Percentiles rank a stretch among this genome's conserved stretches.
phyloP scores from a whole-genome alignment of 2,113 vertebrate genomes.

The Odontesthes bonariensis region DNA sequence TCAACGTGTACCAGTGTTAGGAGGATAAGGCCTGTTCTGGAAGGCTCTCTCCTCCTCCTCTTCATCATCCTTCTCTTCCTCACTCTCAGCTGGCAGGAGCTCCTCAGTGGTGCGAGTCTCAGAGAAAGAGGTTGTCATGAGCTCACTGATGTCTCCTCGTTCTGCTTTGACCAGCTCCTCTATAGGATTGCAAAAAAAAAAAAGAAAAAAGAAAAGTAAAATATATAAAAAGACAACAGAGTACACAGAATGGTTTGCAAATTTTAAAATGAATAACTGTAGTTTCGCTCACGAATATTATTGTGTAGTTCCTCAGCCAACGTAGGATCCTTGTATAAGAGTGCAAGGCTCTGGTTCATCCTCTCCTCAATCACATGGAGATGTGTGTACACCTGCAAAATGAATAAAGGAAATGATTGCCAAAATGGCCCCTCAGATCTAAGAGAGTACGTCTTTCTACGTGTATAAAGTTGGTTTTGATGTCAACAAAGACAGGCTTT shows the following conservation, averaged over 20 bases:
- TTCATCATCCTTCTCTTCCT: conserved; percentile 85
- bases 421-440: background rate
- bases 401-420: background rate
- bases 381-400: conserved; percentile 89
- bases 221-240: background rate
- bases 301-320: conserved; percentile 86
- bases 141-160: conserved; percentile 85
- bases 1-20: conserved; percentile 71
- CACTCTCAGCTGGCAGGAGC: conserved; percentile 85
- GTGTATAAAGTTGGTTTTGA: conserved; percentile 1
- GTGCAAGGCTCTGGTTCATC: conserved; percentile 92
- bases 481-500: conserved; percentile 23
- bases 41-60: conserved; percentile 84
- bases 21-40: conserved; percentile 84
- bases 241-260: background rate
- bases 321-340: conserved; percentile 88
- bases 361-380: conserved; percentile 92
- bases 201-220: background rate
- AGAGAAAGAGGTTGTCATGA: conserved; percentile 88
- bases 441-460: background rate
- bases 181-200: conserved; percentile 35
- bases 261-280: background rate
- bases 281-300: conserved; percentile 85
- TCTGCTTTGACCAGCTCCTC: conserved; percentile 86
- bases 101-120: conserved; percentile 88